These are phyloP conservation scores for Brachionus plicatilis DNA, from an alignment of 1,140 invertebrate genomes.

Conservation along the genomic window DNA sequence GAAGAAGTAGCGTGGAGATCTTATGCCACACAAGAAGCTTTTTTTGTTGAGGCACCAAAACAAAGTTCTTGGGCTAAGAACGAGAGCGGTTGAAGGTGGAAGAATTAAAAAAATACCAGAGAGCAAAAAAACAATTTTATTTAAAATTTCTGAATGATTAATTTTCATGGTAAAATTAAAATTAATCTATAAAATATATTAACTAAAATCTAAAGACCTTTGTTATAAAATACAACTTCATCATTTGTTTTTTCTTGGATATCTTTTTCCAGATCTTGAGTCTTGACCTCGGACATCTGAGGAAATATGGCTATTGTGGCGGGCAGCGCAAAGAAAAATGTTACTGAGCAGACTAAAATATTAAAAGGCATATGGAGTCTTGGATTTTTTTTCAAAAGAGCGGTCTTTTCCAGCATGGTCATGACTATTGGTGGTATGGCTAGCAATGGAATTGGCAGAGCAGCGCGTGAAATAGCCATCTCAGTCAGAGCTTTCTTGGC, in stretches of 20 bases:
- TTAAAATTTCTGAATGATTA: not conserved
- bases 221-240: constrained; percentile 49
- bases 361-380: constrained; percentile 52
- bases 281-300: constrained; percentile 52
- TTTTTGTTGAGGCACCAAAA: too few relatives aligned
- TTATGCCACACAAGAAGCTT: too few relatives aligned
- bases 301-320: constrained; percentile 56
- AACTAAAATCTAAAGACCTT: constrained; percentile 48
- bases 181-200: not conserved
- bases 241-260: constrained; percentile 47
- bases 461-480: constrained; percentile 53
- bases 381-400: constrained; percentile 49
- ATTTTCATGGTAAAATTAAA: not conserved
- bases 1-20: too few relatives aligned
- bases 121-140: too few relatives aligned
- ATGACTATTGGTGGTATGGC: constrained; percentile 54
- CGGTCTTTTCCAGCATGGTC: constrained; percentile 52
- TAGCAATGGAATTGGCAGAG: constrained; percentile 55
- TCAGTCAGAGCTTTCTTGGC: constrained; percentile 56
- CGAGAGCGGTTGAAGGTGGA: too few relatives aligned
- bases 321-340: constrained; percentile 55
- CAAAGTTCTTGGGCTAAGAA: too few relatives aligned
- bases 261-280: constrained; percentile 48
- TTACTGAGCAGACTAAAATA: constrained; percentile 49
- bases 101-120: too few relatives aligned